These are phyloP conservation scores for Hylomyscus alleni DNA, from an alignment of 2,797 vertebrate genomes.

Conservation along the genomic window DNA sequence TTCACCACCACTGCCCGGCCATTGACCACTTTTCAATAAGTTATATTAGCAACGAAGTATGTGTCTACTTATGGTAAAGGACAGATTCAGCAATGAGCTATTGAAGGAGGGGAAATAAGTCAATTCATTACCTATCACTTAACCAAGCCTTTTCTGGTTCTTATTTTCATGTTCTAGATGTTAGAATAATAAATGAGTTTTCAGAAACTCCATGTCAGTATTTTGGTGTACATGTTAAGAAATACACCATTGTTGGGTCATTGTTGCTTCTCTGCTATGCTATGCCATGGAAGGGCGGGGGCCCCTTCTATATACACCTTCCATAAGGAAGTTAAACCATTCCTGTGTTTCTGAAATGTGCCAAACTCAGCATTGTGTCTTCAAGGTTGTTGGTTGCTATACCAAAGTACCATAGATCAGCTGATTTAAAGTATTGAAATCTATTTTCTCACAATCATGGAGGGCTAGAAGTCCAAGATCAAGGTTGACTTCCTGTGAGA, in stretches of 20 bases:
- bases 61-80: background rate
- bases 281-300: background rate
- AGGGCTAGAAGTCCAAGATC: background rate
- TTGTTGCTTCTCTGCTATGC: background rate
- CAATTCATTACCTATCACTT: background rate
- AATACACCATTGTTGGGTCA: too few relatives aligned
- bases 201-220: background rate
- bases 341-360: background rate
- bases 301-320: background rate
- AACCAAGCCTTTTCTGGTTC: background rate
- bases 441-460: background rate
- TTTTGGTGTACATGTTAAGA: background rate
- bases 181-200: background rate
- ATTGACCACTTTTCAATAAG: background rate
- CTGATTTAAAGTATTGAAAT: background rate
- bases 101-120: background rate
- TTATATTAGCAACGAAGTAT: background rate
- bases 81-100: background rate
- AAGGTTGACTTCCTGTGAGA: background rate
- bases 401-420: background rate
- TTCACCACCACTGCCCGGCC: too few relatives aligned
- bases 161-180: constrained; percentile 10
- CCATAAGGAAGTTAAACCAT: background rate
- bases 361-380: background rate
- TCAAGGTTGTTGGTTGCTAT: background rate